phyloP scores from a whole-genome alignment of 2,113 vertebrate species.

The Nettapus auritus region DNA sequence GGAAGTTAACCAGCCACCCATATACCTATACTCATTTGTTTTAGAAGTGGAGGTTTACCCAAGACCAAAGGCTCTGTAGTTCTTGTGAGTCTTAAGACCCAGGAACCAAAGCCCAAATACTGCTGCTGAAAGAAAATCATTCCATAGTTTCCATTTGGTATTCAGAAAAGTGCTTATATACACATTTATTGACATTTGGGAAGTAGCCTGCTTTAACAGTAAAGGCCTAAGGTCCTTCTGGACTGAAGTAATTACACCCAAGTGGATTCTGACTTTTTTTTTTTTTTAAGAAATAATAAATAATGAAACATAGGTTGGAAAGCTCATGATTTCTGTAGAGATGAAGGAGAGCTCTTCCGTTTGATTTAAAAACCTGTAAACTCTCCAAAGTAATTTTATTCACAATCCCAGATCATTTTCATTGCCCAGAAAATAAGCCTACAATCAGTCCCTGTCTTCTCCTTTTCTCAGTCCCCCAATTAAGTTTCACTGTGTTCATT shows the following conservation, averaged over 20 bases:
- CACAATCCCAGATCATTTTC: background rate
- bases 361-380: background rate
- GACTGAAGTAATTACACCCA: background rate
- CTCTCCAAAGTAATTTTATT: background rate
- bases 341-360: background rate
- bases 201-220: background rate
- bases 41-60: background rate
- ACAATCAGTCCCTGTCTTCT: background rate
- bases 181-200: rapidly evolving
- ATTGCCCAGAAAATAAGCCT: slow-evolving; percentile 26
- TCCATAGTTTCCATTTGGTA: background rate
- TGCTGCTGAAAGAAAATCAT: background rate
- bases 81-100: background rate
- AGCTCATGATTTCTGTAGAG: background rate
- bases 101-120: background rate
- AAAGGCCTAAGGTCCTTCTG: background rate
- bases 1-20: slow-evolving; percentile 72
- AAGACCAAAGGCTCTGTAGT: background rate
- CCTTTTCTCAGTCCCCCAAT: background rate
- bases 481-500: slow-evolving; percentile 9
- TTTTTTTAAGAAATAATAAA: background rate
- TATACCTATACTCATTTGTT: background rate
- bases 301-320: background rate
- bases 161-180: background rate
- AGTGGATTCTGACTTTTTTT: background rate